Conservation (phyloP, 30 jellyfish, hydroid and myxozoan genomes). For the Hydractinia echinata region DNA sequence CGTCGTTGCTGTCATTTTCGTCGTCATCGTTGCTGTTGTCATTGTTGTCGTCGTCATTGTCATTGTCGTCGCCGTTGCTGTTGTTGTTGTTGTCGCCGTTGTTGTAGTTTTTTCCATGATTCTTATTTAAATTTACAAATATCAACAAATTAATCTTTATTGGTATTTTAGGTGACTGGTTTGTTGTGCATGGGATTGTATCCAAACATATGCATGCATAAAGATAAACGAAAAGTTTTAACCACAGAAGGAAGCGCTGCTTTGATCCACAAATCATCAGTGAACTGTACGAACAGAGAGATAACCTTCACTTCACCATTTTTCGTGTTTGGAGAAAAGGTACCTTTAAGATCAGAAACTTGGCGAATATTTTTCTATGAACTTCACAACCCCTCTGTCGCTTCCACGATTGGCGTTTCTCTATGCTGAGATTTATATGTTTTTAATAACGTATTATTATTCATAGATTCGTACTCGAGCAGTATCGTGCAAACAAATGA, state of each 20-base stretch:
- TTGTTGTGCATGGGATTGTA: conserved; percentile 81
- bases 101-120: background rate
- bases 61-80: background rate
- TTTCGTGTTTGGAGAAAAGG: conserved; percentile 96
- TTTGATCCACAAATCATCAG: conserved; percentile 90
- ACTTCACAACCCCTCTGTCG: background rate
- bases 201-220: conserved; percentile 95
- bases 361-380: background rate
- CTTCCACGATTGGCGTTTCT: background rate
- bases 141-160: too few species aligned
- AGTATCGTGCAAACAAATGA: conserved; percentile 88
- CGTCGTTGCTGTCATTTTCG: background rate
- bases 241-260: conserved; percentile 97
- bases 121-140: too few species aligned
- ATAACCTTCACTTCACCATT: conserved; percentile 81
- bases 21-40: background rate
- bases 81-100: background rate
- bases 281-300: conserved; percentile 81
- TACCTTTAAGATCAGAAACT: background rate
- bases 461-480: conserved; percentile 95
- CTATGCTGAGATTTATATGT: background rate
- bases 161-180: conserved; percentile 64
- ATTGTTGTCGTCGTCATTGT: background rate
- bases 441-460: background rate
- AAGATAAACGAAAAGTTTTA: conserved; percentile 80